Percentiles rank a stretch among this genome's conserved stretches.
These are phyloP conservation scores for Meles meles DNA, from an alignment of 2,113 vertebrate species.

Conservation along the genomic window DNA sequence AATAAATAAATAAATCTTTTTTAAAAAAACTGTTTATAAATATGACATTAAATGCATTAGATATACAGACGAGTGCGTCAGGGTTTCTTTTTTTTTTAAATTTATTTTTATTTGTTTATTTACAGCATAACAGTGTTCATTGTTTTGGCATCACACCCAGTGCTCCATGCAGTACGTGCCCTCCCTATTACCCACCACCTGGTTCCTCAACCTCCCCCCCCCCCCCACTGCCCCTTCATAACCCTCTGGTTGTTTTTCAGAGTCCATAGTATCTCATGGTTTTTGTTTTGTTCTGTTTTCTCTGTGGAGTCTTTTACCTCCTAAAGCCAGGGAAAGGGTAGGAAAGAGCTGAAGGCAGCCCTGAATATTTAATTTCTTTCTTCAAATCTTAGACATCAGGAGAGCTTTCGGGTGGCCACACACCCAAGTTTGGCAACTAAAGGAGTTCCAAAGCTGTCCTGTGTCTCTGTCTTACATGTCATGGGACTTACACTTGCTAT, in stretches of 20 bases:
- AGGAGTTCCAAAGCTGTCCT: background rate
- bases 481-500: slow-evolving; percentile 19
- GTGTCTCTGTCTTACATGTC: background rate
- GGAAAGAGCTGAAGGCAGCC: slow-evolving; percentile 24
- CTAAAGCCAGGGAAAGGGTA: background rate
- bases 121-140: no score
- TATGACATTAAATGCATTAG: background rate
- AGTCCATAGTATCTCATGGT: no score
- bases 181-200: no score
- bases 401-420: background rate
- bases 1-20: no score
- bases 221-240: no score
- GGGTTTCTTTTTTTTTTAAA: background rate
- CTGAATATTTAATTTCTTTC: slow-evolving; percentile 57
- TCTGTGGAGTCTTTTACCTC: background rate
- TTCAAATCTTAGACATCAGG: slow-evolving; percentile 27
- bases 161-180: no score
- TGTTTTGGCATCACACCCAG: no score
- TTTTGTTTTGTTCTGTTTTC: background rate
- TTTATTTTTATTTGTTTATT: no score
- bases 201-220: no score
- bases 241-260: no score
- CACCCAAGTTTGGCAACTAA: background rate
- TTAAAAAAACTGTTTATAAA: background rate
- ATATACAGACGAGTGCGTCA: background rate